Base-by-base conservation (phyloP, 2,888 invertebrate species). In the Lissocephala sabroskyi region DNA sequence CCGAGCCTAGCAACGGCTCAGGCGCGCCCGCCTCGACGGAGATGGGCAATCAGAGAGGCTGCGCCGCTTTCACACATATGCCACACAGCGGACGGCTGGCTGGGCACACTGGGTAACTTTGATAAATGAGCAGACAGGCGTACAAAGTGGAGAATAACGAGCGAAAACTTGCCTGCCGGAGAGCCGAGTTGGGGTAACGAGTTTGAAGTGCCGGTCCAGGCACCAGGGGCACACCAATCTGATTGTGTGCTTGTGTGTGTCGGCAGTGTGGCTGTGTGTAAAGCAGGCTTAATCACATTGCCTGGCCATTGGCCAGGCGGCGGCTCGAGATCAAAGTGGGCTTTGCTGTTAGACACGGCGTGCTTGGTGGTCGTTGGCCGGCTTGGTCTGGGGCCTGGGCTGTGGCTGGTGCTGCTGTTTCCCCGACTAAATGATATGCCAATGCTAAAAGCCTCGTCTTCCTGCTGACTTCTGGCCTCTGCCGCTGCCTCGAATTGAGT, bases 51-150 rank as follows among this genome's bases (percentile, higher is more conserved):
- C 13, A 44, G 9, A 41, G 17, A 33, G 19, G 17, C 18, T 19
- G 37, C 19, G 19, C 19, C 32, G 42, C n/a, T 41, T 19, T 32
- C 28, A 44, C 49, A 44, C 40, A 56, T 11, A 56, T 32, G 47
- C 45, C 17, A 39, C 45, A 39, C 45, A 48, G 42, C 17, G 18
- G 50, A 28, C 7, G 45, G 19, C 45, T 35, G 23, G 23, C 32
- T 32, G 4, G 32, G n/a, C 3, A 10, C 32, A 6, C 13, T 49
- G 56, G 39, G 47, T 75, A 77, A 73, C 71, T 65, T 79, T 79
- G 81, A 79, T 81, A 81, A 81, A 80, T 81, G 79, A 79, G 70
- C 66, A 67, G 65, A 65, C 75, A 77, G 75, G 67, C 71, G 71
- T 59, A 74, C 65, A 68, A 71, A 65, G 77, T 65, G 62, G 66